A percentile compares a stretch with the other conserved stretches of the same genome.
Conservation (phyloP, 2,113 vertebrate species). For the Nothoprocta pentlandii region DNA sequence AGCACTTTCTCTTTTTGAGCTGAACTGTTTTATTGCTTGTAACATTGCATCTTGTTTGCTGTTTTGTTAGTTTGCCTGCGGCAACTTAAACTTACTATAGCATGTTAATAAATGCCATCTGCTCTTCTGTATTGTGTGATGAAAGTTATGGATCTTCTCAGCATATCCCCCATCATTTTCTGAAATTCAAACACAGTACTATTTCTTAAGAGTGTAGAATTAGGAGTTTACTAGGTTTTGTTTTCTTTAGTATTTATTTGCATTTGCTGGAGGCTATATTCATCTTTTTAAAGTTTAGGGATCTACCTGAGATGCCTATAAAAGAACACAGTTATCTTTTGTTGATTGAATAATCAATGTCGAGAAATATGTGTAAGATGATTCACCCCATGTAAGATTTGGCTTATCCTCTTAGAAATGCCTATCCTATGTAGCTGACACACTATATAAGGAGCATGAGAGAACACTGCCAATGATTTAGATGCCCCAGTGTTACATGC, state of each 20-base stretch:
- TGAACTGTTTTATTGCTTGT: slow-evolving; percentile 36
- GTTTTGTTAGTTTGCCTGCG: slow-evolving; percentile 35
- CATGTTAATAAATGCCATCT: slow-evolving; percentile 52
- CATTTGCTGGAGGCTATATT: not conserved
- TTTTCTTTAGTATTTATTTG: not conserved
- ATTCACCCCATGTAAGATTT: not conserved
- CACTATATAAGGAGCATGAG: not conserved
- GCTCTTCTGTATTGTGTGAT: not conserved
- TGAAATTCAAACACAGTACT: not conserved
- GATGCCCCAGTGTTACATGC: not conserved
- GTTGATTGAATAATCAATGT: not conserved
- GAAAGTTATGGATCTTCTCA: not conserved
- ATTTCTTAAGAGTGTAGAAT: not conserved
- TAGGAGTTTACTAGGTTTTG: not conserved
- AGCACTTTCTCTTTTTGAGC: slow-evolving; percentile 3
- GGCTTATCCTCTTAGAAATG: not conserved
- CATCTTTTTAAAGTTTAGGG: not conserved
- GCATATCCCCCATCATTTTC: not conserved
- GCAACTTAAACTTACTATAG: slow-evolving; percentile 38
- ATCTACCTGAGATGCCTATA: not conserved
- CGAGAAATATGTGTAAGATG: not conserved
- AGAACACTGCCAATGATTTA: not conserved
- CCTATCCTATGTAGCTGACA: not conserved
- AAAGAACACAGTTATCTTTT: not conserved
- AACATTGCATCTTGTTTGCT: slow-evolving; percentile 9